These are phyloP conservation scores for Ericerus pela DNA, from an alignment of 1,140 invertebrate species.

Conservation along the genomic window DNA sequence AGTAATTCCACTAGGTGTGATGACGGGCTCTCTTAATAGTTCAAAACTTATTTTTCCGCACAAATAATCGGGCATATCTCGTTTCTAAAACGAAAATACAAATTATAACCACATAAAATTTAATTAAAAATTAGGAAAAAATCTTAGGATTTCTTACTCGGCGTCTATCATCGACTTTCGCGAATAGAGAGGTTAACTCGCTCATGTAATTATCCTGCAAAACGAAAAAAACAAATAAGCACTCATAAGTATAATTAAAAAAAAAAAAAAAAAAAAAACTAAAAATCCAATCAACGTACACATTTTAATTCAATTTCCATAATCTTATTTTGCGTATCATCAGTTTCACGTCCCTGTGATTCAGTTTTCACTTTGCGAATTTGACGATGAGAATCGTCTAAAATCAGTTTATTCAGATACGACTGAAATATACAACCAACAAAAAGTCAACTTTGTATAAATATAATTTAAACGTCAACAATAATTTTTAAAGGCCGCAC, in stretches of 20 bases:
- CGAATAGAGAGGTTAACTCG: slow-evolving; percentile 77
- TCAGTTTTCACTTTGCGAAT: slow-evolving; percentile 39
- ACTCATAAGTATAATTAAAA: too few relatives aligned
- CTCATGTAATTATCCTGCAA: slow-evolving; percentile 6
- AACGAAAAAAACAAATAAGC: slow-evolving; percentile 5
- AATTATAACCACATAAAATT: slow-evolving; percentile 21
- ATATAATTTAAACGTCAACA: too few relatives aligned
- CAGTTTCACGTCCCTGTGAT: slow-evolving; percentile 33
- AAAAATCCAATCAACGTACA: slow-evolving; percentile 35
- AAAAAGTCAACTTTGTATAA: too few relatives aligned
- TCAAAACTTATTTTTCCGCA: slow-evolving; percentile 99
- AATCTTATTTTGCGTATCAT: slow-evolving; percentile 36
- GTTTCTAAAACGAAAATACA: too few relatives aligned
- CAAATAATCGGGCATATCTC: slow-evolving; percentile 94
- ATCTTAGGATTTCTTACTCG: neutral
- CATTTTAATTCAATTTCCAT: slow-evolving; percentile 58
- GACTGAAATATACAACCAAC: slow-evolving; percentile 42
- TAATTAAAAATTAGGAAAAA: slow-evolving; percentile 8
- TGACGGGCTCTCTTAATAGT: slow-evolving; percentile 92
- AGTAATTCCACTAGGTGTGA: slow-evolving; percentile 96
- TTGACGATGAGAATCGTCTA: slow-evolving; percentile 62
- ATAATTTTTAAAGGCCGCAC: neutral
- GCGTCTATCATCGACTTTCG: slow-evolving; percentile 83
- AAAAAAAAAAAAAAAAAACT: too few relatives aligned
- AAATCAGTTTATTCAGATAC: slow-evolving; percentile 77